Conservation (phyloP, 2,113 vertebrate genomes). For the Halichoerus grypus region DNA sequence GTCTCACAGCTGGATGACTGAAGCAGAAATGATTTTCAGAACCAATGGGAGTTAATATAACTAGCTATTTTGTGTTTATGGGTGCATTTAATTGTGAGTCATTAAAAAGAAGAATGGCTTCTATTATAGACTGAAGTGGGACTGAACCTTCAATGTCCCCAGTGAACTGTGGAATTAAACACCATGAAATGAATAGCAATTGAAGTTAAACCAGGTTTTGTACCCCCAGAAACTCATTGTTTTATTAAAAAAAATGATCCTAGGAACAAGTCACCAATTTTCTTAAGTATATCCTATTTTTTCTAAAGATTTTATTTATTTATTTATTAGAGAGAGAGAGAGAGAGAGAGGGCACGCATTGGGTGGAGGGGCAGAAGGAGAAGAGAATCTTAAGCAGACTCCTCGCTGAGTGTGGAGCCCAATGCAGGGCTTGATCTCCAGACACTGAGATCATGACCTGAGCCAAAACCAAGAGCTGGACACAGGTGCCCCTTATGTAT, state of each 20-base stretch:
- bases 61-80: background rate
- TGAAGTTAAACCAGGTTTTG: constrained; percentile 34
- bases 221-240: background rate
- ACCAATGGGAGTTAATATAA: background rate
- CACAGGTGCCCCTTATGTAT: background rate
- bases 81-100: background rate
- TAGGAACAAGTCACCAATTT: background rate
- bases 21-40: constrained; percentile 38
- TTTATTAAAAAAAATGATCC: constrained; percentile 3
- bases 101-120: constrained; percentile 26
- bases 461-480: background rate
- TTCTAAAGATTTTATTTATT: background rate
- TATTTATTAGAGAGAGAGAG: background rate
- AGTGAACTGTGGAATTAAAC: constrained; percentile 34
- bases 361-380: background rate
- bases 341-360: background rate
- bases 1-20: background rate
- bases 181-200: constrained; percentile 50
- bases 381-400: background rate
- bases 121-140: background rate
- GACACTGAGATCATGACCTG: background rate
- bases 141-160: background rate
- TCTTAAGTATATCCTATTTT: background rate
- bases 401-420: background rate
- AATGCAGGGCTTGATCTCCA: background rate